phyloP scores from a whole-genome alignment of 1,140 invertebrate genomes.

The Oscheius sp. region DNA sequence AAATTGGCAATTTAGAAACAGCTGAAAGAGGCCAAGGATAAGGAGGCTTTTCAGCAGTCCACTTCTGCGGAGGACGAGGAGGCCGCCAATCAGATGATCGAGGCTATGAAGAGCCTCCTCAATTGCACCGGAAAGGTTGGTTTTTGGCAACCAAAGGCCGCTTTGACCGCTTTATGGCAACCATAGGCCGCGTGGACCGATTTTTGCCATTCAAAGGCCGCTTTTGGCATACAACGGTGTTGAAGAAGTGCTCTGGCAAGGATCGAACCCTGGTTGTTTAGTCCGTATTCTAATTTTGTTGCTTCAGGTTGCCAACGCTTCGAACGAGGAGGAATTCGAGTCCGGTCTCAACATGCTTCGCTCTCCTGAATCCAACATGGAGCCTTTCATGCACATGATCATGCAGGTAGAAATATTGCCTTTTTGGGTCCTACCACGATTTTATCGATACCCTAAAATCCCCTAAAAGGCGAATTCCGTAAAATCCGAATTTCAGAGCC shows the following conservation, averaged over 20 bases:
- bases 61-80: constrained; percentile 1
- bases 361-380: constrained; percentile 35
- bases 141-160: no score
- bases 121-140: constrained; percentile 4
- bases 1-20: not conserved
- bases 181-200: no score
- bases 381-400: constrained; percentile 43
- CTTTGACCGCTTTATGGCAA: no score
- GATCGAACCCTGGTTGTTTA: no score
- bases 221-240: constrained; percentile 8
- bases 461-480: no score
- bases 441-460: not conserved
- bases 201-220: no score
- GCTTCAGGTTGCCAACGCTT: constrained; percentile 23
- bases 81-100: constrained; percentile 21
- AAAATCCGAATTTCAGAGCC: not conserved
- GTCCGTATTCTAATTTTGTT: not conserved
- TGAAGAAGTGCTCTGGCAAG: constrained; percentile 1
- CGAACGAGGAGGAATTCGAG: constrained; percentile 23
- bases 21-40: not conserved
- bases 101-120: constrained; percentile 29
- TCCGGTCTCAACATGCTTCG: constrained; percentile 13
- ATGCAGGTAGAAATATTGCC: constrained; percentile 23
- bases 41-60: not conserved
- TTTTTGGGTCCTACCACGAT: not conserved